A percentile compares a stretch with the other conserved stretches of the same genome.
Evolutionary conservation across 2,797 vertebrate species (phyloP).

Genomic region (Iguana delicatissima): DNA sequence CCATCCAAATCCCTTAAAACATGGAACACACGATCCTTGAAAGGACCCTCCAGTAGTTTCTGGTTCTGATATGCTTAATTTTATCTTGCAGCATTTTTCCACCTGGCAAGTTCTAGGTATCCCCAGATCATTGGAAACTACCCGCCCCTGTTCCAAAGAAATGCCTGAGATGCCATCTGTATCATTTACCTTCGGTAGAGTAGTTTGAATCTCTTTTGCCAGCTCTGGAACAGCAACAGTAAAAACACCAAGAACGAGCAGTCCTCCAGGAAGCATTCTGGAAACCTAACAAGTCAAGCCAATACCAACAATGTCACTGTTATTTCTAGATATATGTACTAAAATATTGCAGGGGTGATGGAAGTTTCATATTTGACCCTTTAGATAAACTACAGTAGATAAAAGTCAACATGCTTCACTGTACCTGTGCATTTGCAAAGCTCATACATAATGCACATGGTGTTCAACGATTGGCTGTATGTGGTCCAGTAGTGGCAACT

Average conservation of each 20-base stretch:
- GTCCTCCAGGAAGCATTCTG: conserved; percentile 94
- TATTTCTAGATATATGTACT: background rate
- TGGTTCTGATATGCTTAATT: too few species aligned
- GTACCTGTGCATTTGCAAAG: background rate
- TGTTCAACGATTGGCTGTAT: background rate
- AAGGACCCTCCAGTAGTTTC: too few species aligned
- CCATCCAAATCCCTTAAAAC: too few species aligned
- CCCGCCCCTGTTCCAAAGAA: too few species aligned
- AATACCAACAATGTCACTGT: background rate
- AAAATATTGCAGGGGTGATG: background rate
- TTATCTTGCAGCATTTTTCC: too few species aligned
- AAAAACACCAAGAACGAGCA: conserved; percentile 91
- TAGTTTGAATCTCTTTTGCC: conserved; percentile 85
- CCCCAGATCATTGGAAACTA: too few species aligned
- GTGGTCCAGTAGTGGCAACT: background rate
- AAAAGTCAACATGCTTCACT: background rate
- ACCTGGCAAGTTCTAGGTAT: too few species aligned
- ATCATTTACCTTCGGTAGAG: conserved; percentile 85
- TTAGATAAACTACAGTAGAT: background rate
- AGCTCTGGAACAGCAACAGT: conserved; percentile 85
- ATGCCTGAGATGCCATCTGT: background rate
- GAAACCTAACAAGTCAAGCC: conserved; percentile 84
- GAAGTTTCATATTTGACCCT: background rate
- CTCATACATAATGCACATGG: background rate
- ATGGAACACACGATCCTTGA: too few species aligned